Conservation (phyloP, 2,797 vertebrate genomes). For the Syngnathus acus region DNA sequence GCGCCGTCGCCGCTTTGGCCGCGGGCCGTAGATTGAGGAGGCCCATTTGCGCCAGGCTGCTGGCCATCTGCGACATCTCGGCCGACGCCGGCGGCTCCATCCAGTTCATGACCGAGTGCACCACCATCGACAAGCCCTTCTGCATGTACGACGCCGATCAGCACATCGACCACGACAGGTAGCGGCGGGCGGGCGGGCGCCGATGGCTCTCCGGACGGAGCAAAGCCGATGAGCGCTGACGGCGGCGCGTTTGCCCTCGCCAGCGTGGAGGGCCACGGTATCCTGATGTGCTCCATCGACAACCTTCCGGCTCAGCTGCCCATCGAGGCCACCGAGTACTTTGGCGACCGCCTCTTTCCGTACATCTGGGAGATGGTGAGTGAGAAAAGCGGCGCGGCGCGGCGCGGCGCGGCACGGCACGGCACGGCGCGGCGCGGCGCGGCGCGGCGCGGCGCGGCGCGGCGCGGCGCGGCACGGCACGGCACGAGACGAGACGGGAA, state of each 20-base stretch:
- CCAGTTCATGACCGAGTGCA: conserved; percentile 95
- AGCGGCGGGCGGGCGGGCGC: conserved; percentile 7
- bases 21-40: too few species aligned
- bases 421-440: too few species aligned
- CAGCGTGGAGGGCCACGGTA: conserved; percentile 90
- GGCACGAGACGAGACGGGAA: neutral
- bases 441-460: too few species aligned
- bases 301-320: conserved; percentile 96
- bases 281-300: conserved; percentile 98
- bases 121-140: conserved; percentile 92
- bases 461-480: too few species aligned
- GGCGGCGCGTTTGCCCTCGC: neutral
- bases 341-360: conserved; percentile 89
- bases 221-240: too few species aligned
- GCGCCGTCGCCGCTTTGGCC: too few species aligned
- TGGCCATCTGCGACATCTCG: conserved; percentile 97
- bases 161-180: conserved; percentile 93
- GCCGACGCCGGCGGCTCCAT: conserved; percentile 95
- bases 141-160: conserved; percentile 97
- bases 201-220: too few species aligned
- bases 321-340: conserved; percentile 93
- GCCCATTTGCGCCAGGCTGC: conserved; percentile 64
- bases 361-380: conserved; percentile 99
- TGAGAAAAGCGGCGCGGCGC: neutral
- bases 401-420: too few species aligned